These are phyloP conservation scores for Adelges cooleyi DNA, from an alignment of 1,140 invertebrate genomes.

Conservation along the genomic window DNA sequence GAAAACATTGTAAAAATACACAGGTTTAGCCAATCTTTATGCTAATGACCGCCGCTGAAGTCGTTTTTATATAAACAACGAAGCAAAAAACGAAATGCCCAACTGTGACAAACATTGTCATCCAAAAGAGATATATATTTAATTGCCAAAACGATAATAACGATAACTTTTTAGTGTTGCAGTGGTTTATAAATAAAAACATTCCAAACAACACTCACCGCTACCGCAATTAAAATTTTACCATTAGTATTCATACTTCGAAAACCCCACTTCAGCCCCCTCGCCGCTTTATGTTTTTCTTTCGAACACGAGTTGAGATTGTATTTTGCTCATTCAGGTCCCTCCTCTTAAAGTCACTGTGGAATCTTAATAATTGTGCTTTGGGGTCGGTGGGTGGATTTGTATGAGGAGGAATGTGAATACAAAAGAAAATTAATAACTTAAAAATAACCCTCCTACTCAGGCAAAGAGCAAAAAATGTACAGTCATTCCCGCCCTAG, in stretches of 20 bases:
- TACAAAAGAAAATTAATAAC: slow-evolving; percentile 23
- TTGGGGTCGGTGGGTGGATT: not conserved
- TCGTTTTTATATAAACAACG: no score
- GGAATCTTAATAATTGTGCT: slow-evolving; percentile 13
- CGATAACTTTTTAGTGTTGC: slow-evolving; percentile 4
- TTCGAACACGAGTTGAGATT: slow-evolving; percentile 7
- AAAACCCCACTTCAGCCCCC: not conserved
- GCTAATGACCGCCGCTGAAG: no score
- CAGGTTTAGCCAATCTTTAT: no score
- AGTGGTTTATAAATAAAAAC: slow-evolving; percentile 4
- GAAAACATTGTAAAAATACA: no score
- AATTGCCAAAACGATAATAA: not conserved
- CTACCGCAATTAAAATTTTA: slow-evolving; percentile 7
- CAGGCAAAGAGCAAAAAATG: not conserved
- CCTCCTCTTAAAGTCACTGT: not conserved
- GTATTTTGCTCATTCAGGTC: not conserved
- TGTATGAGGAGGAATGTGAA: slow-evolving; percentile 13
- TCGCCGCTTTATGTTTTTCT: not conserved
- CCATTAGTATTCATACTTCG: slow-evolving; percentile 10
- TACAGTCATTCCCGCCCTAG: slow-evolving; percentile 20
- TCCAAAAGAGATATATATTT: not conserved
- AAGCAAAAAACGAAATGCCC: no score
- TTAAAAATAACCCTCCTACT: not conserved
- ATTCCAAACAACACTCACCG: slow-evolving; percentile 1
- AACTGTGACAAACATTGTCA: not conserved